A percentile compares a stretch with the other conserved stretches of the same genome.
These are phyloP conservation scores for Anorthoa munda DNA, from an alignment of 2,888 invertebrate genomes.

Conservation along the genomic window DNA sequence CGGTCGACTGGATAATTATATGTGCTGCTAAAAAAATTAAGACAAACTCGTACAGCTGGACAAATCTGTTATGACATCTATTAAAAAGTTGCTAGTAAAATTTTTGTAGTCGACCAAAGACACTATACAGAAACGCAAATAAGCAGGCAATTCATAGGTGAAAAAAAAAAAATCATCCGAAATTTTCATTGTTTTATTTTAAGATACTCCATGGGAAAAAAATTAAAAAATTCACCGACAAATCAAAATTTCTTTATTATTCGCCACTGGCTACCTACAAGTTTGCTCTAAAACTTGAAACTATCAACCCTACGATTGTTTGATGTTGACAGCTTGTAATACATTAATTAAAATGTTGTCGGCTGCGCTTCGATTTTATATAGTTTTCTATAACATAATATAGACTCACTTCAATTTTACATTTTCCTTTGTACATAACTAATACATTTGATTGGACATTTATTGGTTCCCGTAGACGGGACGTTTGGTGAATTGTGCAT, in stretches of 20 bases:
- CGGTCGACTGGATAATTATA: too few species aligned
- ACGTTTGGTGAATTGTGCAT: neutral
- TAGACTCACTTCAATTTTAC: constrained; percentile 24
- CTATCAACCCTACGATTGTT: constrained; percentile 56
- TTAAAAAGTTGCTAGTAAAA: too few species aligned
- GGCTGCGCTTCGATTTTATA: constrained; percentile 57
- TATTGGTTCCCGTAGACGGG: neutral
- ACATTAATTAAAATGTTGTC: constrained; percentile 70
- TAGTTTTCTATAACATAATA: constrained; percentile 42
- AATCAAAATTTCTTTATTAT: too few species aligned
- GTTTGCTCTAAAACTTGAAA: neutral
- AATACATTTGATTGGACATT: constrained; percentile 34
- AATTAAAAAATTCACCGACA: too few species aligned
- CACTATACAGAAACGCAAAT: too few species aligned
- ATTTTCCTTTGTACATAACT: constrained; percentile 22
- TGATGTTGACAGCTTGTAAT: constrained; percentile 67
- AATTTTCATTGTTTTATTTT: neutral
- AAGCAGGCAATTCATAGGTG: too few species aligned
- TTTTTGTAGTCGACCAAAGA: too few species aligned
- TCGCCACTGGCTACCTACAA: neutral
- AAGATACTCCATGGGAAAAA: too few species aligned
- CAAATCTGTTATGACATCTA: too few species aligned
- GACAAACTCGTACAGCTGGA: too few species aligned
- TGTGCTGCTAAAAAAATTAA: too few species aligned
- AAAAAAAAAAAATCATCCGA: too few species aligned